Conservation (phyloP, 2,113 vertebrate genomes). For the Bettongia penicillata region DNA sequence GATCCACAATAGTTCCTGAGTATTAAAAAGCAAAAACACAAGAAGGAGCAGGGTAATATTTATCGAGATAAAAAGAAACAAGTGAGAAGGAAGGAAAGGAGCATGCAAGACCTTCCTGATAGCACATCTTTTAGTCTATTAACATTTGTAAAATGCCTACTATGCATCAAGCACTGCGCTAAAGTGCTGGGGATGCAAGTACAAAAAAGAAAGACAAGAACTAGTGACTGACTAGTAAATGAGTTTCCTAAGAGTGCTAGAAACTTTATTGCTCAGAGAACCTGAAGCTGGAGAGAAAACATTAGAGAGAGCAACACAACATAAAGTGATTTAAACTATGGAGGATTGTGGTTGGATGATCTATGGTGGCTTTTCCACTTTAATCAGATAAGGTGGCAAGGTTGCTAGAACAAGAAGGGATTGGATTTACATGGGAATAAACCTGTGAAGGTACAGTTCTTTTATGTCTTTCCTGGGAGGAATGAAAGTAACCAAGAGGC, state of each 20-base stretch:
- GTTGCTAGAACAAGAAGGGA: slow-evolving; percentile 40
- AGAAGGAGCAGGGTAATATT: not conserved
- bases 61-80: not conserved
- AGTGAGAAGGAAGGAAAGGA: not conserved
- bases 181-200: slow-evolving; percentile 26
- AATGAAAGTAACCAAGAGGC: slow-evolving; percentile 62
- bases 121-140: not conserved
- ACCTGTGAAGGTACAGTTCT: slow-evolving; percentile 59
- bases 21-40: not conserved
- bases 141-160: not conserved
- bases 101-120: not conserved
- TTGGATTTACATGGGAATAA: slow-evolving; percentile 48
- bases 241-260: slow-evolving; percentile 23
- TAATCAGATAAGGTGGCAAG: slow-evolving; percentile 24
- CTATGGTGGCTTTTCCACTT: slow-evolving; percentile 3
- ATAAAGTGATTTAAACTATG: not conserved
- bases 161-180: not conserved
- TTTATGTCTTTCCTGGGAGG: slow-evolving; percentile 66
- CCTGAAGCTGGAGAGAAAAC: slow-evolving; percentile 15
- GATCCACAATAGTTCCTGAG: not conserved
- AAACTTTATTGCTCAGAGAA: slow-evolving; percentile 31
- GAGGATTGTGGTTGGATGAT: slow-evolving; percentile 26
- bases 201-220: slow-evolving; percentile 7
- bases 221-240: slow-evolving; percentile 23
- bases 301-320: slow-evolving; percentile 1